Conservation (phyloP, 2,888 invertebrate species). For the Petrolisthes manimaculis region DNA sequence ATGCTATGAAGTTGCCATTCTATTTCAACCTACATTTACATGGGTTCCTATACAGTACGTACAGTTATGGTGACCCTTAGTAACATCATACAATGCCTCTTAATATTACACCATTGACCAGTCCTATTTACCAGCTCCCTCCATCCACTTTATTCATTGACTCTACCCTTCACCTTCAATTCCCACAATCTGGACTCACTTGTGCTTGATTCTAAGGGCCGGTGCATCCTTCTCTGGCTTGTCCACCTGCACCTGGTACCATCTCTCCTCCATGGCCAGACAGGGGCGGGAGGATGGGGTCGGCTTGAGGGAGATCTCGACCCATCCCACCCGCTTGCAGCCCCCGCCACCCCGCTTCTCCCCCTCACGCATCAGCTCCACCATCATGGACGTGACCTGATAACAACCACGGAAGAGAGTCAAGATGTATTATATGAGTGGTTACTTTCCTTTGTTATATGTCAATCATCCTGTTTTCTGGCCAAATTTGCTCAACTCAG, state of each 20-base stretch:
- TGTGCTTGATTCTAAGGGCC: slow-evolving; percentile 55
- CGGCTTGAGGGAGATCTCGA: slow-evolving; percentile 54
- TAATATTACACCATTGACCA: too few species aligned
- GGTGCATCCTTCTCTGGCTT: slow-evolving; percentile 42
- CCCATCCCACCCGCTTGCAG: slow-evolving; percentile 59
- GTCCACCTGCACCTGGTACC: slow-evolving; percentile 58
- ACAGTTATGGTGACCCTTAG: too few species aligned
- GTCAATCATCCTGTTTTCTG: not conserved
- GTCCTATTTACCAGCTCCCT: too few species aligned
- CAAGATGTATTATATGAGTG: not conserved
- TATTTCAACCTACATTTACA: too few species aligned
- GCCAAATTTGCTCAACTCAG: not conserved
- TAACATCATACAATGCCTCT: too few species aligned
- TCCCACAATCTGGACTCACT: slow-evolving; percentile 29
- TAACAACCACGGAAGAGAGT: too few species aligned
- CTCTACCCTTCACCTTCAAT: too few species aligned
- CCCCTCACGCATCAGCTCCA: slow-evolving; percentile 51
- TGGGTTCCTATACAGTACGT: too few species aligned
- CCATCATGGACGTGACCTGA: slow-evolving; percentile 41
- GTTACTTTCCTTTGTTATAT: not conserved
- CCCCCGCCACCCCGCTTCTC: slow-evolving; percentile 46
- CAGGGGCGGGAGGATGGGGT: slow-evolving; percentile 45
- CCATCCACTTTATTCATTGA: too few species aligned
- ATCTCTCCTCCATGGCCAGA: slow-evolving; percentile 54
- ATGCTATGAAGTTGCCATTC: too few species aligned